phyloP scores from a whole-genome alignment of 2,113 vertebrate species.

The Pterophyllum scalare region DNA sequence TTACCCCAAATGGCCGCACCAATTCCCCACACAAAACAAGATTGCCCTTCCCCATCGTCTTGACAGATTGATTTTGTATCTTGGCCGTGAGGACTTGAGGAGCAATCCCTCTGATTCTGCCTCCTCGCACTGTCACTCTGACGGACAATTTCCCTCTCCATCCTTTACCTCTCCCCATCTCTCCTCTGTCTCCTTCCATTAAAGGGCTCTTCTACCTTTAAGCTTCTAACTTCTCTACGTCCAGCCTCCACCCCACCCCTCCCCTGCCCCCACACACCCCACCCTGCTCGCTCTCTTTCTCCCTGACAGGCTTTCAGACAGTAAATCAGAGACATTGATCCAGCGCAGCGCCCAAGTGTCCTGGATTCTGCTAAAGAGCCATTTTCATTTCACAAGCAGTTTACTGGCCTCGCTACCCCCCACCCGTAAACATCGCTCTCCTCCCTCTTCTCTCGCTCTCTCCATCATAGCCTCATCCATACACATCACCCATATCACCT shows the following conservation, averaged over 20 bases:
- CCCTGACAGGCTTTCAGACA: slow-evolving; percentile 86
- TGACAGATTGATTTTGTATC: slow-evolving; percentile 75
- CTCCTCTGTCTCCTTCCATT: slow-evolving; percentile 68
- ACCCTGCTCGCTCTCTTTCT: slow-evolving; percentile 41
- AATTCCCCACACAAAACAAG: slow-evolving; percentile 65
- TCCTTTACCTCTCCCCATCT: slow-evolving; percentile 43
- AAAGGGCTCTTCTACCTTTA: slow-evolving; percentile 69
- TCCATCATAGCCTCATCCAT: slow-evolving; percentile 68
- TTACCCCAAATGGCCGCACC: slow-evolving; percentile 60
- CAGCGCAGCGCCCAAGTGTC: slow-evolving; percentile 80
- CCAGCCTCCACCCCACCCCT: neutral
- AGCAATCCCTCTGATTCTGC: slow-evolving; percentile 65
- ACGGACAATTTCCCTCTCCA: slow-evolving; percentile 69
- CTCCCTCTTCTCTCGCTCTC: slow-evolving; percentile 58
- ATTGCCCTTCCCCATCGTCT: slow-evolving; percentile 64
- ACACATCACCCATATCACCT: slow-evolving; percentile 65
- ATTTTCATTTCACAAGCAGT: slow-evolving; percentile 87
- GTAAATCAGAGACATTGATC: slow-evolving; percentile 87
- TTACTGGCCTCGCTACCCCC: slow-evolving; percentile 70
- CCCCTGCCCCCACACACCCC: neutral
- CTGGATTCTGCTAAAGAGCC: slow-evolving; percentile 86
- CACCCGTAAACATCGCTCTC: slow-evolving; percentile 77
- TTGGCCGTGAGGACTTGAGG: slow-evolving; percentile 58
- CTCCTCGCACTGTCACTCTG: slow-evolving; percentile 61
- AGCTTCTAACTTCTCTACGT: slow-evolving; percentile 59